Conservation (phyloP, 2,797 vertebrate species). For the Agapornis canus region DNA sequence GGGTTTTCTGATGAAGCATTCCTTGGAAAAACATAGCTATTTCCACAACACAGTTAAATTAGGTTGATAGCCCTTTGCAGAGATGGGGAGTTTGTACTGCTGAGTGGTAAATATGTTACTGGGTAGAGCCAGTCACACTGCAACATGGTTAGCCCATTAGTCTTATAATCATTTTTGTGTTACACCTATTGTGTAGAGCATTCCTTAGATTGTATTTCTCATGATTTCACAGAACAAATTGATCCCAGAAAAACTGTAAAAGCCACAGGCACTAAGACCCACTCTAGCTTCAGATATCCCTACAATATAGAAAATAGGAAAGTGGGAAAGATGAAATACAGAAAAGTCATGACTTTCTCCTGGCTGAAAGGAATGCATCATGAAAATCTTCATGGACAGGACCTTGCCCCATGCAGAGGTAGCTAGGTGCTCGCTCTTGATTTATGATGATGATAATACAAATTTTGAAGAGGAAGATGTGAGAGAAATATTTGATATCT, state of each 20-base stretch:
- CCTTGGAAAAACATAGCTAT: background rate
- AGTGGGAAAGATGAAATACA: background rate
- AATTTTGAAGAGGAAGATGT: background rate
- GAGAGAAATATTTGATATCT: conserved; percentile 30
- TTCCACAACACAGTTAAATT: background rate
- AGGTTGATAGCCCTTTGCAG: background rate
- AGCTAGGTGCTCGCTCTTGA: background rate
- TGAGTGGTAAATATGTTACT: background rate
- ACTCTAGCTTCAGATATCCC: background rate
- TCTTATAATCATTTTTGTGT: background rate
- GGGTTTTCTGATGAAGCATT: background rate
- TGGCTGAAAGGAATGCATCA: background rate
- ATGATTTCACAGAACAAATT: background rate
- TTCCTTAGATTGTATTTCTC: background rate
- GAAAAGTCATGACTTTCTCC: background rate
- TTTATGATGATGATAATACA: background rate
- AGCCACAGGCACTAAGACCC: background rate
- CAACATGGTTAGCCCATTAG: background rate
- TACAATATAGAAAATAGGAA: background rate
- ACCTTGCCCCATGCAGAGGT: background rate
- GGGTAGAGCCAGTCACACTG: background rate
- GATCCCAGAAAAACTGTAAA: background rate
- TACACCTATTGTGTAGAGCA: background rate
- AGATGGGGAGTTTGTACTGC: background rate
- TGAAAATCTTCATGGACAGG: background rate